Conservation (phyloP, 1,140 invertebrate species). For the Dendrolimus kikuchii region DNA sequence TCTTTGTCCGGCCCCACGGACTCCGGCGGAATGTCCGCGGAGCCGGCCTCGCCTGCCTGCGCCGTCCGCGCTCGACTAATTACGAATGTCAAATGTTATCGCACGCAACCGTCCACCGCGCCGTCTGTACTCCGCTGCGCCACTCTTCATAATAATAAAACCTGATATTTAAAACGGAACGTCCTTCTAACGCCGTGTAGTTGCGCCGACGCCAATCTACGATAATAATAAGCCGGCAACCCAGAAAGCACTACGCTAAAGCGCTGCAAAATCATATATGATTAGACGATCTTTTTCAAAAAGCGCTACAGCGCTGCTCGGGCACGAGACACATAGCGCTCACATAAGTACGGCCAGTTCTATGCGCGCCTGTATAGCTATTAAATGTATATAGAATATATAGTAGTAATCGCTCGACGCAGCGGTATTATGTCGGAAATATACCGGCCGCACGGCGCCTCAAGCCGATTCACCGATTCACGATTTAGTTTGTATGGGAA, state of each 20-base stretch:
- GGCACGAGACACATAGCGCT: conserved; percentile 47
- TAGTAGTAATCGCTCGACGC: conserved; percentile 73
- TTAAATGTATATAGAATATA: conserved; percentile 73
- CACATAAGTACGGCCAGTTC: conserved; percentile 72
- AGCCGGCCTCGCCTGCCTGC: conserved; percentile 42
- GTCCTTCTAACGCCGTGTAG: conserved; percentile 72
- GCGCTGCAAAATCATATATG: conserved; percentile 31
- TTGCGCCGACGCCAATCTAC: conserved; percentile 72
- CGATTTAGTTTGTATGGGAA: conserved; percentile 70
- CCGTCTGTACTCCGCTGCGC: conserved; percentile 65
- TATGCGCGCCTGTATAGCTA: conserved; percentile 72
- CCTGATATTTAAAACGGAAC: conserved; percentile 73
- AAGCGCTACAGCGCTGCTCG: conserved; percentile 49
- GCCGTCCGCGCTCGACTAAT: conserved; percentile 54
- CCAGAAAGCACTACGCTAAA: conserved; percentile 39
- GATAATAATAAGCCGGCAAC: conserved; percentile 70
- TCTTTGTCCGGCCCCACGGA: conserved; percentile 60
- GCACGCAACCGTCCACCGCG: conserved; percentile 63
- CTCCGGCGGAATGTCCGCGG: conserved; percentile 53
- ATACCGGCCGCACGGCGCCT: conserved; percentile 65
- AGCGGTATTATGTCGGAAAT: conserved; percentile 73
- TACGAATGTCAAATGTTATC: conserved; percentile 71
- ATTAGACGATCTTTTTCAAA: conserved; percentile 28
- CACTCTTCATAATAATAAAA: conserved; percentile 72
- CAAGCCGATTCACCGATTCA: conserved; percentile 59